Percentiles rank a stretch among this genome's conserved stretches.
Evolutionary conservation across 92 coral and sea anemone species (phyloP).

Genomic region (Porites divaricata): DNA sequence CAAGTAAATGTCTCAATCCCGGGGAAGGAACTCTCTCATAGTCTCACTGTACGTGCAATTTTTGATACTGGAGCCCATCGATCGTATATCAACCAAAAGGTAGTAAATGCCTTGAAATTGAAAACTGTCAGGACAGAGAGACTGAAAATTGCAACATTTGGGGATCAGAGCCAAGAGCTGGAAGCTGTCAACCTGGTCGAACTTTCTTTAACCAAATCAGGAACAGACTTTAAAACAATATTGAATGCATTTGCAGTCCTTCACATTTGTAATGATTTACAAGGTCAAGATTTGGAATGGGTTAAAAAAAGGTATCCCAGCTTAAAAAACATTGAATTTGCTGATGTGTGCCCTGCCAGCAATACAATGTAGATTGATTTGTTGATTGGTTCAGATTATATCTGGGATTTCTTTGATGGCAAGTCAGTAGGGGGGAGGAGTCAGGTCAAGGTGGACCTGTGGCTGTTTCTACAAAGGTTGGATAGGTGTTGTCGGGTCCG

Average conservation of each 20-base stretch:
- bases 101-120: constrained; percentile 16
- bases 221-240: neutral
- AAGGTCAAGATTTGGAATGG: constrained; percentile 20
- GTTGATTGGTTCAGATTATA: constrained; percentile 45
- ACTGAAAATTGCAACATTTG: constrained; percentile 16
- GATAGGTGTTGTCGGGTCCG: constrained; percentile 46
- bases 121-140: constrained; percentile 7
- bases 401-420: constrained; percentile 17
- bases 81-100: constrained; percentile 19
- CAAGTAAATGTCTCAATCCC: neutral
- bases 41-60: neutral
- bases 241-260: constrained; percentile 42
- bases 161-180: constrained; percentile 34
- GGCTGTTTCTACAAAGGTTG: constrained; percentile 25
- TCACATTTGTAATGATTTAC: constrained; percentile 37
- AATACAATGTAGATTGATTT: constrained; percentile 21
- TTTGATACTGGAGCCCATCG: constrained; percentile 17
- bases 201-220: no score
- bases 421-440: constrained; percentile 2
- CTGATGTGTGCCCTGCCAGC: constrained; percentile 14
- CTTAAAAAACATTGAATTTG: constrained; percentile 26
- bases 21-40: neutral
- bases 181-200: constrained; percentile 30
- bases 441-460: constrained; percentile 7
- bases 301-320: constrained; percentile 31